These are phyloP conservation scores for Melanostoma scalare DNA, from an alignment of 2,888 invertebrate genomes.

Conservation along the genomic window DNA sequence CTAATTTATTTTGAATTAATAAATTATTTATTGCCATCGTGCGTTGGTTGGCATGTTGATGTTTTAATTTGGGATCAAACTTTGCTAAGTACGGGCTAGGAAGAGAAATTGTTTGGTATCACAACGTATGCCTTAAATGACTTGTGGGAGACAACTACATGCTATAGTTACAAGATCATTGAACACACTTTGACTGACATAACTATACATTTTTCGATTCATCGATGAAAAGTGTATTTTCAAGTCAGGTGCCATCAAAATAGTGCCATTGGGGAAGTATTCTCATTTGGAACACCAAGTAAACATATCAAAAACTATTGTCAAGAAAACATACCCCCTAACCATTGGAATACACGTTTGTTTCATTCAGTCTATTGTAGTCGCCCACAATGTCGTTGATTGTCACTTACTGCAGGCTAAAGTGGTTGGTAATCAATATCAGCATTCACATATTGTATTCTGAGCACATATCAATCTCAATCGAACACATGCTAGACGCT, in stretches of 20 bases:
- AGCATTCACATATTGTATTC: slow-evolving; percentile 15
- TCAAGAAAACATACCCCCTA: background rate
- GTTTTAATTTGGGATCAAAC: slow-evolving; percentile 53
- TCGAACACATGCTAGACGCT: background rate
- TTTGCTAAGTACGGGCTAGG: background rate
- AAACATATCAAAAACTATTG: background rate
- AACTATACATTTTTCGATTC: too few species aligned
- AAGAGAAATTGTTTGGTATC: background rate
- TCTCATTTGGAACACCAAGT: too few species aligned
- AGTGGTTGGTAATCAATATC: background rate
- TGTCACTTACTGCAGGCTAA: slow-evolving; percentile 38
- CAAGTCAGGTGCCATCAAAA: too few species aligned
- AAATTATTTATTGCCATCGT: slow-evolving; percentile 51
- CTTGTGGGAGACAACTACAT: too few species aligned
- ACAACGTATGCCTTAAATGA: background rate
- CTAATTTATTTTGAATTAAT: slow-evolving; percentile 73
- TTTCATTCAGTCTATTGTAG: slow-evolving; percentile 3
- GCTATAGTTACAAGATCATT: too few species aligned
- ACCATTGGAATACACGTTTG: background rate
- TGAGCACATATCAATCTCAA: background rate
- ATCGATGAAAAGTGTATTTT: too few species aligned
- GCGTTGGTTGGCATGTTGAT: slow-evolving; percentile 54
- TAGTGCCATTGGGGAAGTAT: too few species aligned
- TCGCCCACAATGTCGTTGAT: slow-evolving; percentile 10
- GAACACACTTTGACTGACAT: too few species aligned